Conservation (phyloP, 2,797 vertebrate genomes). For the Rhynchonycteris naso region DNA sequence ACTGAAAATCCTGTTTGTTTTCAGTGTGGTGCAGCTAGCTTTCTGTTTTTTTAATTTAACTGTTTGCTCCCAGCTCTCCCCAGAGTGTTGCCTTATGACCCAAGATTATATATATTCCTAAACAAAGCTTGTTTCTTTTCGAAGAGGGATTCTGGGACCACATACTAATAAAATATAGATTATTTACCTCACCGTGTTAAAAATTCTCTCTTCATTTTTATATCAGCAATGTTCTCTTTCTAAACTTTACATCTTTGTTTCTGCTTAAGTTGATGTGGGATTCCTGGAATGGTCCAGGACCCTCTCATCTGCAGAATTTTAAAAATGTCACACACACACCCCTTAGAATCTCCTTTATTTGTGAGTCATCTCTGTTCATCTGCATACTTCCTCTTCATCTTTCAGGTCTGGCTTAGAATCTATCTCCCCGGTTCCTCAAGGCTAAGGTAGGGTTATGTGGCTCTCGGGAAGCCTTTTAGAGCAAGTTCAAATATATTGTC, state of each 20-base stretch:
- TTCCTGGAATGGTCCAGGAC: fast-evolving
- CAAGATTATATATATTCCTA: background rate
- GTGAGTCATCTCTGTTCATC: background rate
- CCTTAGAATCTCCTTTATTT: background rate
- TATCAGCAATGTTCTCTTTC: background rate
- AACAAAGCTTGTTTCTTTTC: background rate
- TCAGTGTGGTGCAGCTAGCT: background rate
- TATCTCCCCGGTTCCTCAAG: background rate
- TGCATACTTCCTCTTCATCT: background rate
- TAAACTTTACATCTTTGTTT: background rate
- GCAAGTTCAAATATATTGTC: background rate
- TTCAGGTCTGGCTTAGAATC: background rate
- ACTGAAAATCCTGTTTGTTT: background rate
- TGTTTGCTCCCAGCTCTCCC: background rate
- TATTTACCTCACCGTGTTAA: background rate
- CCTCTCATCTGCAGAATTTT: background rate
- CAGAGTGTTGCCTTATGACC: background rate
- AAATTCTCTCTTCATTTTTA: background rate
- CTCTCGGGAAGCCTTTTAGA: background rate
- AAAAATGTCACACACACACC: background rate
- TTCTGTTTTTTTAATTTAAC: background rate
- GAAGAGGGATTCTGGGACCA: background rate
- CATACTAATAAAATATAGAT: background rate
- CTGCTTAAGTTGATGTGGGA: background rate
- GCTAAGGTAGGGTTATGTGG: fast-evolving